phyloP scores from a whole-genome alignment of 2,797 vertebrate genomes.

The Mico argentatus region DNA sequence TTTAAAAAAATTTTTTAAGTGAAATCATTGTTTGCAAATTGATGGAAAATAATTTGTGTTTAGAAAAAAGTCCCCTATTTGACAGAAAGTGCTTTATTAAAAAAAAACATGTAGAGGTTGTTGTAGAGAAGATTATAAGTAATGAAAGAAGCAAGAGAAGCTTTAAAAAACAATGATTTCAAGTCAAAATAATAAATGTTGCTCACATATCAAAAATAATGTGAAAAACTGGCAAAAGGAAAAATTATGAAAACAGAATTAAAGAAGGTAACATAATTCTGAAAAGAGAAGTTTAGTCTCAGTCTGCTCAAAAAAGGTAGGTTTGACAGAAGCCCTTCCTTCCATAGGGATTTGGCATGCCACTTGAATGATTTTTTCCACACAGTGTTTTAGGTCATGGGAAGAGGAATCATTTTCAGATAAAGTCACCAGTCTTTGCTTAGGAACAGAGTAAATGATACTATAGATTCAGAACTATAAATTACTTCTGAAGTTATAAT shows the following conservation, averaged over 20 bases:
- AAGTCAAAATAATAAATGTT: constrained; percentile 48
- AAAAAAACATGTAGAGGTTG: constrained; percentile 12
- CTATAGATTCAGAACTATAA: constrained; percentile 42
- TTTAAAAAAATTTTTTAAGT: background rate
- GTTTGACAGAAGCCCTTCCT: constrained; percentile 64
- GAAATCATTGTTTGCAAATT: constrained; percentile 46
- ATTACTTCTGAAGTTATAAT: constrained; percentile 70
- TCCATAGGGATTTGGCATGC: constrained; percentile 64
- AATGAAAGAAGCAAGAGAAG: constrained; percentile 46
- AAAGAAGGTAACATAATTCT: constrained; percentile 65
- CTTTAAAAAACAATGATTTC: constrained; percentile 57
- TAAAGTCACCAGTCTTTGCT: constrained; percentile 68
- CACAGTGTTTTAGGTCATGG: constrained; percentile 71
- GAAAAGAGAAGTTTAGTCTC: constrained; percentile 68
- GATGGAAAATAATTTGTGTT: constrained; percentile 46
- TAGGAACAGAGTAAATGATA: constrained; percentile 58
- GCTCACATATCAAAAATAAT: constrained; percentile 45
- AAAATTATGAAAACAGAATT: constrained; percentile 57
- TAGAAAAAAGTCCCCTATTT: constrained; percentile 60
- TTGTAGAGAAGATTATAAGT: constrained; percentile 61
- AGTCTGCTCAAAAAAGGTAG: constrained; percentile 65
- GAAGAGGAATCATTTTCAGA: constrained; percentile 72
- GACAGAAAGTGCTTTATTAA: constrained; percentile 66
- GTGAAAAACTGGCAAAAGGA: constrained; percentile 43
- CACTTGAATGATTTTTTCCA: constrained; percentile 70